Percentiles rank a stretch among this genome's conserved stretches.
These are phyloP conservation scores for Sarcophaga subvicina DNA, from an alignment of 2,888 invertebrate genomes.

Conservation along the genomic window DNA sequence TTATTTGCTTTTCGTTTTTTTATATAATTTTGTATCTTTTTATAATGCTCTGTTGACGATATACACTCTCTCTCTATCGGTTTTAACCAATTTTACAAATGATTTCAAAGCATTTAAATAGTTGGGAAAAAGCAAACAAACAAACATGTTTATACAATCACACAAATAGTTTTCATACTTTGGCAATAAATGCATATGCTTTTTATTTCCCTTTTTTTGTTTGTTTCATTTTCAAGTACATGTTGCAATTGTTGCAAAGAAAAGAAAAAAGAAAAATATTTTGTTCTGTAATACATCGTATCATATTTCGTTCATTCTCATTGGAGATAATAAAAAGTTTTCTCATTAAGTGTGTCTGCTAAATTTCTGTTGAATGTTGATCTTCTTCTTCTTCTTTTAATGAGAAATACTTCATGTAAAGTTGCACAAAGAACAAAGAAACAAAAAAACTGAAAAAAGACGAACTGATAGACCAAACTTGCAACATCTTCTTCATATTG, in stretches of 20 bases:
- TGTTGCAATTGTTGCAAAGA: background rate
- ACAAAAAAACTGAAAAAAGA: background rate
- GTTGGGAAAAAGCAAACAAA: too few species aligned
- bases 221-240: background rate
- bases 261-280: too few species aligned
- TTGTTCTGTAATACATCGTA: background rate
- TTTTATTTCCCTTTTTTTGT: background rate
- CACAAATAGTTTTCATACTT: background rate
- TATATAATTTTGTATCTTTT: too few species aligned
- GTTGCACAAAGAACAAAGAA: background rate
- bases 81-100: too few species aligned
- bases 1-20: too few species aligned
- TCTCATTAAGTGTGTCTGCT: constrained; percentile 62
- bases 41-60: too few species aligned
- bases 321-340: constrained; percentile 60
- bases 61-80: too few species aligned
- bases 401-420: constrained; percentile 37
- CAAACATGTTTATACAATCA: too few species aligned
- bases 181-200: constrained; percentile 19
- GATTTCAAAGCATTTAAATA: too few species aligned
- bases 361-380: constrained; percentile 32
- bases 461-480: background rate
- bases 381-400: constrained; percentile 22
- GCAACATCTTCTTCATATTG: constrained; percentile 9
- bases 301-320: constrained; percentile 7